Evolutionary conservation across 2,797 vertebrate genomes (phyloP), one percentile per base, ranked within the genome.

Genomic region (Melanogrammus aeglefinus): DNA sequence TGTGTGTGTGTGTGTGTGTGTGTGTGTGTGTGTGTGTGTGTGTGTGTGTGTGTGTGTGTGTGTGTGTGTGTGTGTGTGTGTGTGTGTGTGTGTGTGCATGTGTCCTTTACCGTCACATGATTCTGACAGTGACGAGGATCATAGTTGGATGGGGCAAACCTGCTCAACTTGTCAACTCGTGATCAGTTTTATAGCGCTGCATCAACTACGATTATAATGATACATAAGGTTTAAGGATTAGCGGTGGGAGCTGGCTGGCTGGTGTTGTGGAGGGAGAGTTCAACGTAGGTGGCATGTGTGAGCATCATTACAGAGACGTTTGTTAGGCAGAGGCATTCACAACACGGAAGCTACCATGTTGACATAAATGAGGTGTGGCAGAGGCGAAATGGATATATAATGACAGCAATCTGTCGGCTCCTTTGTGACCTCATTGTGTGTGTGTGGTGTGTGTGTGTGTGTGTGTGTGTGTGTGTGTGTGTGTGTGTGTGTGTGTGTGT

Each of bases 301-400:
- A n/a, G 57, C 21, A 10, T 36, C 21, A 2, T 69, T 29, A 76
- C 1, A 31, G 4, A 80, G 18, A 1, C 0, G 27, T 39, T 69
- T 9, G 41, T 74, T 31, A 76, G 33, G 70, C 24, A 72, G 27
- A 80, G 75, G 39, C 70, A 18, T 29, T 51, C 24, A 13, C 24
- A 38, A 72, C 39, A 24, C 10, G n/a, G 63, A 71, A 72, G 33
- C 24, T 76, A 36, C 18, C 51, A 72, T 80, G 79, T 75, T 83
- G 76, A 82, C 72, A 82, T 78, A 76, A 76, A 33, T 77, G 47
- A 83, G 74, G 74, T 78, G 74, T 18, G 33, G 27, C 77, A 36
- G 83, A 74, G 82, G 82, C 75, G 80, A 75, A 36, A 44, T 4
- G 71, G 76, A 73, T 76, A 81, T 75, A 81, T 66, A 81, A 44